Percentiles rank a stretch among this genome's conserved stretches.
These are phyloP conservation scores for Plemyria rubiginata DNA, from an alignment of 2,888 invertebrate genomes.

Conservation along the genomic window DNA sequence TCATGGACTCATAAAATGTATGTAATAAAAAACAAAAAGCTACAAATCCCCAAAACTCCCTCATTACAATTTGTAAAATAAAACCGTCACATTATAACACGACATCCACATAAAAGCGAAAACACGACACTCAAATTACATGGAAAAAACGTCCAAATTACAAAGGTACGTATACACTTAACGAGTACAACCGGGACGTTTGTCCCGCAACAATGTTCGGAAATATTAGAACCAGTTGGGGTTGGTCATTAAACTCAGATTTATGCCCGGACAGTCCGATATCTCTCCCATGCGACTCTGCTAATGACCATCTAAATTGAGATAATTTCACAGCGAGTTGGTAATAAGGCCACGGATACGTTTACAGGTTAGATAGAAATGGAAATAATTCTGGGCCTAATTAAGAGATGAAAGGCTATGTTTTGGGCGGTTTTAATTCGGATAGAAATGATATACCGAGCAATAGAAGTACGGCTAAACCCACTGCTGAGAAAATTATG, in stretches of 20 bases:
- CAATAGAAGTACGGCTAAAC: constrained; percentile 8
- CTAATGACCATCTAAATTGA: constrained; percentile 85
- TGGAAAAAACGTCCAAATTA: constrained; percentile 37
- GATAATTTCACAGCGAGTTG: constrained; percentile 81
- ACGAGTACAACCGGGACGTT: constrained; percentile 41
- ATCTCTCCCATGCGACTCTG: constrained; percentile 82
- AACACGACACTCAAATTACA: constrained; percentile 34
- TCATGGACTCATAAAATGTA: constrained; percentile 1
- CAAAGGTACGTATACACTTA: constrained; percentile 49
- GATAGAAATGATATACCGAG: constrained; percentile 2
- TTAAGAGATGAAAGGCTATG: constrained; percentile 36
- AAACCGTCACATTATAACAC: constrained; percentile 31
- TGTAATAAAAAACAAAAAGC: constrained; percentile 8
- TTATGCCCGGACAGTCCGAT: constrained; percentile 77
- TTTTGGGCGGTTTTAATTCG: constrained; percentile 23
- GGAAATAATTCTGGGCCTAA: constrained; percentile 38
- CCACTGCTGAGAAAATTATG: constrained; percentile 1
- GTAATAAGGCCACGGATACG: constrained; percentile 59
- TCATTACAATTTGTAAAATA: constrained; percentile 33
- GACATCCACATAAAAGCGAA: constrained; percentile 32
- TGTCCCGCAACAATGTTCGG: constrained; percentile 72
- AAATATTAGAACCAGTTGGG: constrained; percentile 71
- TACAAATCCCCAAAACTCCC: constrained; percentile 10
- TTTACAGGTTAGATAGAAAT: constrained; percentile 43
- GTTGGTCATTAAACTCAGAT: constrained; percentile 82